Base-by-base conservation (phyloP, 2,797 vertebrate species). In the Chaetophractus vellerosus region DNA sequence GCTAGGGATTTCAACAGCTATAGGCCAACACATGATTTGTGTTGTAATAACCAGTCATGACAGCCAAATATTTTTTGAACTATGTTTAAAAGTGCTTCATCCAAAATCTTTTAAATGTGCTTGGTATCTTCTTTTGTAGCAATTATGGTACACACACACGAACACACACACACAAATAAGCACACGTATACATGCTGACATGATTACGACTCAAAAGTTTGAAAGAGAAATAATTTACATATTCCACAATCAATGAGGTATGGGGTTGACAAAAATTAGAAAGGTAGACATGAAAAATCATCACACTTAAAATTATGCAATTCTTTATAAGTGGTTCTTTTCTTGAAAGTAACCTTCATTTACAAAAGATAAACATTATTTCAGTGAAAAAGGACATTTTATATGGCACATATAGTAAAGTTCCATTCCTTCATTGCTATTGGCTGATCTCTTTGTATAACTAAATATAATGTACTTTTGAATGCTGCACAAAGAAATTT, bases 1-100 rank as follows among this genome's bases (percentile, higher is more conserved):
- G 74, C 96, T 95, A 94, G 97, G 96, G 97, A 97, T 96, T 97
- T 97, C 79, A 94, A 72, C 85, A 96, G 88, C 85, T 97, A 96
- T 95, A 97, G 93, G 95, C 94, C 93, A 95, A 89, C 90, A 83
- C 93, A 97, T 95, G 97, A 97, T 97, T 97, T 97, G 95, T 97
- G 93, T 94, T 96, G 90, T 94, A 97, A 97, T 97, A 97, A 97
- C 92, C 95, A 93, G 79, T 76, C 45, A 88, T 92, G 97, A 94
- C 95, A 96, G 95, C 36, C 92, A 93, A 83, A 96, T 96, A 95
- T 95, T 96, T 97, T 95, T 71, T 90, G 78, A 78, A 61, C 92
- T 80, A 72, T 59, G 81, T 88, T 93, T 95, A 94, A 93, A 94
- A 94, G 41, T 55, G 7, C 28, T 94, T 92, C 64, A 90, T 71